Evolutionary conservation across 2,888 invertebrate species (phyloP), one percentile per base, ranked within the genome.

Genomic region (Prosapia bicincta): DNA sequence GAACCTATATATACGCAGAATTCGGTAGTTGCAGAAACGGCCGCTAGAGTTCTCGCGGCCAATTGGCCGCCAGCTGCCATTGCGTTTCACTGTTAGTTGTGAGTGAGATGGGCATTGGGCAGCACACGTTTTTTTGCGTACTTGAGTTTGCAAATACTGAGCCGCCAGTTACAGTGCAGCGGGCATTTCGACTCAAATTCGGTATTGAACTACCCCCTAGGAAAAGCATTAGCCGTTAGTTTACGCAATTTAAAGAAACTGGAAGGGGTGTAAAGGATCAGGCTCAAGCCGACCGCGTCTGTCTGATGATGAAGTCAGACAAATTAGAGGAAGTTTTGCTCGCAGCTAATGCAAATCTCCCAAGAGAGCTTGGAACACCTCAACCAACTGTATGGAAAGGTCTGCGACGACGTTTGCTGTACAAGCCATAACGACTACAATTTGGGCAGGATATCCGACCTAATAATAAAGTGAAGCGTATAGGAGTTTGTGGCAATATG

Each of bases 391-490:
- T 71, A n/a, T 71, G 38, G 71, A 2, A 13, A 20, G 43, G 23
- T 32, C 43, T 71, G 43, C 38, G 43, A 38, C 43, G 43, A 20
- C 71, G 38, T 71, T 71, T 71, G 38, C n/a, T 38, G n/a, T 71
- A 20, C 38, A 32, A 38, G 43, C 43, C 24, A 1, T 71, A 71
- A 43, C 26, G 71, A n/a, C 10, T 71, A 24, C 71, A 71, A 71
- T 24, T 43, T 38, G 32, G 20, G 1, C 71, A 38, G 24, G 71
- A 43, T 32, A 20, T 71, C 5, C 32, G 1, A 5, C 3, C n/a
- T 2, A 24, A 24, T 71, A 43, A 71, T 24, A 71, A 38, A 71
- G 15, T 9, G 5, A 68, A 25, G 43, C 23, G 54, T 25, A 20
- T 71, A 7, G 54, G 65, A 26, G 54, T 54, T 71, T 71, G 71